Base-by-base conservation (phyloP, 2,797 vertebrate species). In the Microctenopoma lineatum region DNA sequence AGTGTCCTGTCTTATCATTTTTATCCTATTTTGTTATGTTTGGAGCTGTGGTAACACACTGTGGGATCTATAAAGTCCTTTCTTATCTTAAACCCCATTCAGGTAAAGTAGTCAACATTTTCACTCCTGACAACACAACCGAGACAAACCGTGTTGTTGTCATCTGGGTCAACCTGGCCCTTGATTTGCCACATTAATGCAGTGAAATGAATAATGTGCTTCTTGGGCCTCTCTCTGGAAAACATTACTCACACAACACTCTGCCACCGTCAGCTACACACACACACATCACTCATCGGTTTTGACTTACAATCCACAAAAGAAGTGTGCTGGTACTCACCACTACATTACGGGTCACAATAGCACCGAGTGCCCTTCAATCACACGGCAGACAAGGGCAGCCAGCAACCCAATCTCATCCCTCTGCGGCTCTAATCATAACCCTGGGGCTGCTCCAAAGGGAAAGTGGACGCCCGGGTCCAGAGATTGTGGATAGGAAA, bases 291-390 rank as follows among this genome's bases (percentile, higher is more conserved):
- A 78, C 76, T 81, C 75, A 71, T 68, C 62, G 68, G 76, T 70
- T 84, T 79, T 84, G 80, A 78, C 66, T 90, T 85, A 80, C 83
- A 76, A 47, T 53, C 70, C 78, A 89, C 79, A 88, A 87, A 81
- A 84, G 90, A 92, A 87, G 88, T 86, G 90, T 90, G 88, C 89
- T 83, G 82, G 71, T 80, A 61, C 83, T 86, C 85, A 62, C 66
- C 80, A 74, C 76, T 56, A 75, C 81, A 83, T 70, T 66, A 74
- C 60, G 61, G 51, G 69, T 76, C 81, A 90, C 88, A 90, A 89
- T 76, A 79, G 39, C 83, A 42, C 67, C 14, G 10, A 67, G 70
- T 72, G 87, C 79, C 79, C 88, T 90, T 90, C 76, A 89, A 86
- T 89, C 81, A 77, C 73, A 70, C 3, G 7, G 66, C 62, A 67